A percentile compares a stretch with the other conserved stretches of the same genome.
Conservation (phyloP, 2,797 vertebrate species). For the Arremon brunneinucha region DNA sequence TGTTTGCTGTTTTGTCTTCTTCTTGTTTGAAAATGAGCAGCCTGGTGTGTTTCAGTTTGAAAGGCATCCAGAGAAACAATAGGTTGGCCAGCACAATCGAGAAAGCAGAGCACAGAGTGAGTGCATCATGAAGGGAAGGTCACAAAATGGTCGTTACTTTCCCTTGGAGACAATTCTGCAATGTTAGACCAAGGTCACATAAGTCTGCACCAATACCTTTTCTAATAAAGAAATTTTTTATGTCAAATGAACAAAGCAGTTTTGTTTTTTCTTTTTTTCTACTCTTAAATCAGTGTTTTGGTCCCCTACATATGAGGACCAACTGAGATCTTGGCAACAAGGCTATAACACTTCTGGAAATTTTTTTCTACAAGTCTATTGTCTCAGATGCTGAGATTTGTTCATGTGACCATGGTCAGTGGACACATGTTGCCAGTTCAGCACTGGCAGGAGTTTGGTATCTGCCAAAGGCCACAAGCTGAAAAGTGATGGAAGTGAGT, state of each 20-base stretch:
- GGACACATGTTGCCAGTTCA: fast-evolving
- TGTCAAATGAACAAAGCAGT: neutral
- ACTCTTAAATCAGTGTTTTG: neutral
- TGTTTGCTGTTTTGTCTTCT: neutral
- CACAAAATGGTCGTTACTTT: neutral
- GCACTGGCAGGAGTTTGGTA: neutral
- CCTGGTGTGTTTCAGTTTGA: neutral
- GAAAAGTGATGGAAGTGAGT: neutral
- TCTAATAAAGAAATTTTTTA: neutral
- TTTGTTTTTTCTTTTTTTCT: neutral
- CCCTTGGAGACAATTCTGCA: neutral
- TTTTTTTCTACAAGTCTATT: neutral
- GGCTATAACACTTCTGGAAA: neutral
- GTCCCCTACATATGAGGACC: neutral
- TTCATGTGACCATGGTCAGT: neutral
- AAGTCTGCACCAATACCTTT: neutral
- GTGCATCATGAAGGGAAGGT: neutral
- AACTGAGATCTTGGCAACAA: neutral
- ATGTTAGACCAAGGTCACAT: neutral
- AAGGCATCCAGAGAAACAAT: neutral
- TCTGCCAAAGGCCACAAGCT: neutral
- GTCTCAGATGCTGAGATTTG: neutral
- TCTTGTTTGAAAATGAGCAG: neutral
- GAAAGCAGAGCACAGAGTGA: neutral
- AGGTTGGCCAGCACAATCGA: neutral